A percentile compares a stretch with the other conserved stretches of the same genome.
These are phyloP conservation scores for Trachelipus rathkii DNA, from an alignment of 1,140 invertebrate genomes.

Conservation along the genomic window DNA sequence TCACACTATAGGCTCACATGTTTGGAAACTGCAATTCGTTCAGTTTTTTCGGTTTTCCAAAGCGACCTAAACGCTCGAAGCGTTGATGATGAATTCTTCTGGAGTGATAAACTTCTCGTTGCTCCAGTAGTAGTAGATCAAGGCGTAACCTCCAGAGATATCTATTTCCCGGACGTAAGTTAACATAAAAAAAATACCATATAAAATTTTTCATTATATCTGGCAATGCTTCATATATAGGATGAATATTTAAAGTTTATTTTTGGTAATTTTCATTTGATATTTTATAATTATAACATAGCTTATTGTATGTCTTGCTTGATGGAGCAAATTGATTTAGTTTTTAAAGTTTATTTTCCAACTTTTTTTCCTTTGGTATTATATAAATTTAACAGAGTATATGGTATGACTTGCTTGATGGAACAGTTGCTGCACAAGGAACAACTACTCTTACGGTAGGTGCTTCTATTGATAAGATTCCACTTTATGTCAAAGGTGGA, in stretches of 20 bases:
- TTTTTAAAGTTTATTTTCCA: too few relatives aligned
- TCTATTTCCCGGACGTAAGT: slow-evolving; percentile 33
- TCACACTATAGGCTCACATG: slow-evolving; percentile 42
- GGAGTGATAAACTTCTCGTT: slow-evolving; percentile 70
- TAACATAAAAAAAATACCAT: slow-evolving; percentile 44
- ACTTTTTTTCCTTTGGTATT: too few relatives aligned
- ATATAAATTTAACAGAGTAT: slow-evolving; percentile 9
- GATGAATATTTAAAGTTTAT: too few relatives aligned
- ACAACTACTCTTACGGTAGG: slow-evolving; percentile 11
- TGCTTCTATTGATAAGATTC: slow-evolving; percentile 27
- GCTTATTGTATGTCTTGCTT: too few relatives aligned
- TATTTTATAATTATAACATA: too few relatives aligned
- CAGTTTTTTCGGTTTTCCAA: slow-evolving; percentile 52
- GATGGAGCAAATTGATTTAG: too few relatives aligned
- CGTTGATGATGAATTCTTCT: slow-evolving; percentile 74
- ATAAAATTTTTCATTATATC: too few relatives aligned
- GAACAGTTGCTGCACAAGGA: background rate
- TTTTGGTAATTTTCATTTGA: too few relatives aligned
- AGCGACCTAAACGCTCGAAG: slow-evolving; percentile 47
- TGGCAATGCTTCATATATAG: too few relatives aligned
- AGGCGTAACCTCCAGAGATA: slow-evolving; percentile 45
- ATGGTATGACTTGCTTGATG: slow-evolving; percentile 37
- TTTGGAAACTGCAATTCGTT: slow-evolving; percentile 51
- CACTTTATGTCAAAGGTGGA: slow-evolving; percentile 26
- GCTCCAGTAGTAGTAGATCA: slow-evolving; percentile 65